Evolutionary conservation across 2,888 invertebrate species (phyloP), one percentile per base, ranked within the genome.

Genomic region (Caenorhabditis macrosperma): DNA sequence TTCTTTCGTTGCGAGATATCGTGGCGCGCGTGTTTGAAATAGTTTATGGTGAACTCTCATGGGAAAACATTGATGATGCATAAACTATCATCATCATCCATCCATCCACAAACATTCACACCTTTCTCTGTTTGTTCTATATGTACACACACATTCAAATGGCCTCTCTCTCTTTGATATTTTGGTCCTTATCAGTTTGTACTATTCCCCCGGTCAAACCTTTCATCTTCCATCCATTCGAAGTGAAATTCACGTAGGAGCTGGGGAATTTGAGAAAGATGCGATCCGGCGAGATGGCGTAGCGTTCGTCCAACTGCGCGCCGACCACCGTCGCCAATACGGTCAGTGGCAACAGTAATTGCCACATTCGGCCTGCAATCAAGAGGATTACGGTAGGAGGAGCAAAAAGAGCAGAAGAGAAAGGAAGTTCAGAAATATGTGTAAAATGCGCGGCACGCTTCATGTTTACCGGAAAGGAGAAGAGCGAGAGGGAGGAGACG

Each of bases 161-260:
- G 20, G 35, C 63, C 57, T 38, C 38, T 67, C 44, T 59, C 44
- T 28, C 44, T 46, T 20, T 12, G 48, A n/a, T n/a, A n/a, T n/a
- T n/a, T n/a, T n/a, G n/a, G n/a, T n/a, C 66, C 54, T 66, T 66
- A 66, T 66, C 66, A 66, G 38, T 57, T 68, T 46, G 20, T 26
- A 38, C 24, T 24, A 24, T 22, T 46, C 22, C 17, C 22, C 52
- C 12, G 12, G 15, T 10, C n/a, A 5, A 30, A 83, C 81, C 81
- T 44, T 60, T 74, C 17, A 80, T 48, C 33, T 76, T 82, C 84
- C 84, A 84, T n/a, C 55, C 59, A 1, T 81, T 78, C 17, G 84
- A 79, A 12, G 81, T 78, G 17, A 84, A 57, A 52, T 82, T 82
- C 28, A 81, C 75, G 54, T 69, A 84, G 0, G 81, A 81, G 30